phyloP scores from a whole-genome alignment of 2,797 vertebrate species.

The Bradypodion pumilum region DNA sequence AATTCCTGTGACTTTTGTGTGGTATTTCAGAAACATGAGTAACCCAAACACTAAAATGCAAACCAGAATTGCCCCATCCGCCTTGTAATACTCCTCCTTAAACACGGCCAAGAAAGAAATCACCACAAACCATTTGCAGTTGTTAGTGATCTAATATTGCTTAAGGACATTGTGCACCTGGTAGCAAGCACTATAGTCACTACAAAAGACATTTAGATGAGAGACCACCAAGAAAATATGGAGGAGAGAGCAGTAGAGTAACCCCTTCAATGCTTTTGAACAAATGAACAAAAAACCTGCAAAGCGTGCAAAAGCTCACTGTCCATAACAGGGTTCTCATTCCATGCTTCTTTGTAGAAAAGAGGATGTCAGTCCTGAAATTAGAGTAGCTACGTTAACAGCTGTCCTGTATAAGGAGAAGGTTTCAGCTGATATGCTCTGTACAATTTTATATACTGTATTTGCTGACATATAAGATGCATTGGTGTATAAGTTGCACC shows the following conservation, averaged over 20 bases:
- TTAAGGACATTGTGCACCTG: conserved; percentile 58
- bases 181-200: conserved; percentile 40
- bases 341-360: neutral
- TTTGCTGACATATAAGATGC: no score
- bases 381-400: neutral
- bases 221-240: conserved; percentile 57
- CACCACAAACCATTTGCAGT: conserved; percentile 65
- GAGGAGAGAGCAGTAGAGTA: conserved; percentile 51
- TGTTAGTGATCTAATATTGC: conserved; percentile 66
- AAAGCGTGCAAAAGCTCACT: neutral
- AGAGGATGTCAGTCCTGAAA: neutral
- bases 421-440: neutral
- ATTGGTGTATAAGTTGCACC: no score
- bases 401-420: neutral
- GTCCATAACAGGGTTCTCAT: neutral
- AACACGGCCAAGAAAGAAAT: conserved; percentile 58
- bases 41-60: conserved; percentile 68
- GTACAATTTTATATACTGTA: neutral
- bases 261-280: conserved; percentile 46
- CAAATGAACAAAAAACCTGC: conserved; percentile 46
- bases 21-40: conserved; percentile 46
- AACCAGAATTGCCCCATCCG: conserved; percentile 58
- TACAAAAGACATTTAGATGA: conserved; percentile 48
- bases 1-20: neutral
- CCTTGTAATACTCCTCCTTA: conserved; percentile 47